These are phyloP conservation scores for Suillia variegata DNA, from an alignment of 2,888 invertebrate species.

Conservation along the genomic window DNA sequence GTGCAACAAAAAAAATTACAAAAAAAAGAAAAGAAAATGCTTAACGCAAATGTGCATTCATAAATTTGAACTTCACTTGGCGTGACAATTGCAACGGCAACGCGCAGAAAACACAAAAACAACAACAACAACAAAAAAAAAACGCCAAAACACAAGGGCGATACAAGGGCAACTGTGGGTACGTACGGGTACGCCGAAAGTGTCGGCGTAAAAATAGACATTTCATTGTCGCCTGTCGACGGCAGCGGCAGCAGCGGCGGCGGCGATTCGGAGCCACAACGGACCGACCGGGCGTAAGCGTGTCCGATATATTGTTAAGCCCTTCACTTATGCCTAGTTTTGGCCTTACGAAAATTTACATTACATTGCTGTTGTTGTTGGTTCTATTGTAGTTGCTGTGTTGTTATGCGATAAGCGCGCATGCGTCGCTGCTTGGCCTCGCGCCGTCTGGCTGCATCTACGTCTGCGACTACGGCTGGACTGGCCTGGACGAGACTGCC, in stretches of 20 bases:
- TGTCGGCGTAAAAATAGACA: slow-evolving; percentile 31
- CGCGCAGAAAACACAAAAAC: too few species aligned
- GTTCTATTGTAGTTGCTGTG: background rate
- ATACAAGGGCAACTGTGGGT: background rate
- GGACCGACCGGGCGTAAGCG: slow-evolving; percentile 5
- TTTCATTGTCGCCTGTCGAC: slow-evolving; percentile 38
- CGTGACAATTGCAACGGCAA: slow-evolving; percentile 58
- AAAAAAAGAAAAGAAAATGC: too few species aligned
- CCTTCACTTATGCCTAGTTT: too few species aligned
- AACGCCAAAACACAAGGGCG: too few species aligned
- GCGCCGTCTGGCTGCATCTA: background rate
- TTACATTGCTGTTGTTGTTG: background rate
- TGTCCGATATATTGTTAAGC: background rate
- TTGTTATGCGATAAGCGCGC: background rate
- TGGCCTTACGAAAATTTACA: background rate
- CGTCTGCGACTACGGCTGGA: background rate
- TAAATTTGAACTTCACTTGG: slow-evolving; percentile 59
- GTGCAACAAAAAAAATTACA: too few species aligned
- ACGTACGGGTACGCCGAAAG: background rate
- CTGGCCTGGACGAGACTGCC: too few species aligned
- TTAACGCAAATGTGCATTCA: slow-evolving; percentile 54
- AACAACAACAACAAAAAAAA: slow-evolving; percentile 22
- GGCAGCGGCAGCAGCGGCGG: too few species aligned
- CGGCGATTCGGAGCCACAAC: too few species aligned
- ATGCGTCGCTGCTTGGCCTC: background rate